These are phyloP conservation scores for Heteractis magnifica DNA, from an alignment of 92 coral and sea anemone genomes.

Conservation along the genomic window DNA sequence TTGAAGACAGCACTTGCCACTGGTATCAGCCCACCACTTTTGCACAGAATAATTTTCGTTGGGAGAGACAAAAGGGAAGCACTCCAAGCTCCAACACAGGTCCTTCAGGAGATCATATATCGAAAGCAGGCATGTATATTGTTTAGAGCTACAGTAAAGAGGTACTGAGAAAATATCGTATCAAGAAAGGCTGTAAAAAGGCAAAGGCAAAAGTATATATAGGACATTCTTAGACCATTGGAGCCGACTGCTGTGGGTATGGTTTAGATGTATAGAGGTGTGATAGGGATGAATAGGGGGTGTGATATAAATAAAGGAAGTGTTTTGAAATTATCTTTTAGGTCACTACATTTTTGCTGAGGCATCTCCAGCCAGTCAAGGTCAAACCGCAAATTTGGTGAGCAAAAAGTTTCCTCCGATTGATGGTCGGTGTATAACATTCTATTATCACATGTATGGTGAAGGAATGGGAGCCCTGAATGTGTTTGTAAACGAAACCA, in stretches of 20 bases:
- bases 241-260: no score
- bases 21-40: slow-evolving; percentile 30
- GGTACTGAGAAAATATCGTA: no score
- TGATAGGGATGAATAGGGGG: no score
- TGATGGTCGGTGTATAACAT: slow-evolving; percentile 46
- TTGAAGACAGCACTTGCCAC: slow-evolving; percentile 55
- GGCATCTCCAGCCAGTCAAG: slow-evolving; percentile 39
- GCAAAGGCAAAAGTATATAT: neutral
- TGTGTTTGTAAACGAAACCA: slow-evolving; percentile 46
- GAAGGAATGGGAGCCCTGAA: slow-evolving; percentile 69
- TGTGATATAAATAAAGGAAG: no score
- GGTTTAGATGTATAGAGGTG: no score
- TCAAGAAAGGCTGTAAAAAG: neutral
- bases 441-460: slow-evolving; percentile 76
- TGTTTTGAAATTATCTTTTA: neutral
- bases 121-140: slow-evolving; percentile 43
- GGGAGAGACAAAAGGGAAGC: slow-evolving; percentile 50
- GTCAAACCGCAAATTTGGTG: slow-evolving; percentile 53
- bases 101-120: slow-evolving; percentile 60
- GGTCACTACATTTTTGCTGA: slow-evolving; percentile 58
- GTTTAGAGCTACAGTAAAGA: neutral
- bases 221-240: no score
- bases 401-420: slow-evolving; percentile 58
- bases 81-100: slow-evolving; percentile 60
- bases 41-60: slow-evolving; percentile 16